Base-by-base conservation (phyloP, 2,888 invertebrate species). In the Tetramorium bicarinatum region DNA sequence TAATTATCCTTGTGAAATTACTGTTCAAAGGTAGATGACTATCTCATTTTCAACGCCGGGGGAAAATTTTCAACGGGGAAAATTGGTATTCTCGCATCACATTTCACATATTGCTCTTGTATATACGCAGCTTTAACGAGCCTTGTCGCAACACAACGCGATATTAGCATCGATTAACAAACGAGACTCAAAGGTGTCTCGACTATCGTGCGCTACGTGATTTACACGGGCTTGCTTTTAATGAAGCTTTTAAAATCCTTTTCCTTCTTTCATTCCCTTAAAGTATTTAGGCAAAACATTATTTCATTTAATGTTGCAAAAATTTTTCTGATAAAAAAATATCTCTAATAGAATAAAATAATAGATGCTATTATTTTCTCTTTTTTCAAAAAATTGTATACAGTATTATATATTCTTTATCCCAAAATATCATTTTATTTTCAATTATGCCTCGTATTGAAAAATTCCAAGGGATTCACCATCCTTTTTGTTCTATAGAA, bases 101-200 rank as follows among this genome's bases (percentile, higher is more conserved):
- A 67, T 44, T 79, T 79, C 34, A 38, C 77, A 21, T 71, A 79
- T 79, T 47, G 59, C 59, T 34, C 34, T 47, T 29, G 71, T 59
- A 29, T 59, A 34, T 25, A 59, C 8, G 3, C 47, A 34, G 34
- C 44, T 54, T 34, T 69, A 69, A 69, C 44, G 13, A 56, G 21
- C 34, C 47, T 69, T 13, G 56, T 59, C 47, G 79, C 47, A 47
- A 79, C 76, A 77, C 54, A 67, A 66, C 29, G 67, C 67, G 54
- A 38, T 47, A 71, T 79, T 71, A 79, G 21, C 56, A 56, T 79
- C 79, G 59, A 79, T 71, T 71, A 79, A 71, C 79, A 47, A 64
- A 76, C 64, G 52, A n/a, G 64, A 59, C 25, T 76, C 62, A 76
- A 79, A 79, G 56, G 56, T 79, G 34, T 69, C 69, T 56, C 71